These are phyloP conservation scores for Aporophyla nigra DNA, from an alignment of 2,888 invertebrate genomes.

Conservation along the genomic window DNA sequence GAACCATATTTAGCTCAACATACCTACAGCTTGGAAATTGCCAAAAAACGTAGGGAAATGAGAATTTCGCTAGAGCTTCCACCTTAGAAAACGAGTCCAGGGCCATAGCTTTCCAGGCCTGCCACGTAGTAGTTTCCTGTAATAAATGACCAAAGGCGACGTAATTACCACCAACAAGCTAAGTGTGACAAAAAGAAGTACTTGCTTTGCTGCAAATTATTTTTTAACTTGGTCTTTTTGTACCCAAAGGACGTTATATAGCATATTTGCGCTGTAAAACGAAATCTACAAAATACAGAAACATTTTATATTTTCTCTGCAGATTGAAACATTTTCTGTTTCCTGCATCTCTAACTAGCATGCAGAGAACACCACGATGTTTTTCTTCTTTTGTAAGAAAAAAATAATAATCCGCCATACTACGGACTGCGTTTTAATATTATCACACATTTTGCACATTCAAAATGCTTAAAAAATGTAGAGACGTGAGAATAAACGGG, in stretches of 20 bases:
- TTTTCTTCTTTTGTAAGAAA: conserved; percentile 44
- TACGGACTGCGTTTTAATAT: conserved; percentile 31
- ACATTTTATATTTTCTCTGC: conserved; percentile 27
- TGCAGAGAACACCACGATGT: not conserved
- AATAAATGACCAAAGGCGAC: no score
- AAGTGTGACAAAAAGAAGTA: not conserved
- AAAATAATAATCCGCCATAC: conserved; percentile 49
- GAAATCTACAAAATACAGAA: conserved; percentile 33
- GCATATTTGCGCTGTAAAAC: not conserved
- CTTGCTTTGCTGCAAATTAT: not conserved
- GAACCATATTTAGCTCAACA: no score
- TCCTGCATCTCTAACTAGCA: conserved; percentile 36
- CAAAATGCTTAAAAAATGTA: conserved; percentile 46
- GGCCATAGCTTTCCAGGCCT: not conserved
- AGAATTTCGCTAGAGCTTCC: no score
- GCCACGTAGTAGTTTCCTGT: not conserved
- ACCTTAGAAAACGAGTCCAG: not conserved
- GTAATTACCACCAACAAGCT: not conserved
- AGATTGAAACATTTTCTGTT: conserved; percentile 33
- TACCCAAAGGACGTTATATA: not conserved
- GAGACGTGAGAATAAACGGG: conserved; percentile 20
- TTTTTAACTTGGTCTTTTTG: not conserved
- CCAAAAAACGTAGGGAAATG: no score
- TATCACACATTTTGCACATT: conserved; percentile 50
- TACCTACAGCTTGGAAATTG: no score